Percentiles rank a stretch among this genome's conserved stretches.
phyloP scores from a whole-genome alignment of 2,888 invertebrate genomes.

The Tineola bisselliella region DNA sequence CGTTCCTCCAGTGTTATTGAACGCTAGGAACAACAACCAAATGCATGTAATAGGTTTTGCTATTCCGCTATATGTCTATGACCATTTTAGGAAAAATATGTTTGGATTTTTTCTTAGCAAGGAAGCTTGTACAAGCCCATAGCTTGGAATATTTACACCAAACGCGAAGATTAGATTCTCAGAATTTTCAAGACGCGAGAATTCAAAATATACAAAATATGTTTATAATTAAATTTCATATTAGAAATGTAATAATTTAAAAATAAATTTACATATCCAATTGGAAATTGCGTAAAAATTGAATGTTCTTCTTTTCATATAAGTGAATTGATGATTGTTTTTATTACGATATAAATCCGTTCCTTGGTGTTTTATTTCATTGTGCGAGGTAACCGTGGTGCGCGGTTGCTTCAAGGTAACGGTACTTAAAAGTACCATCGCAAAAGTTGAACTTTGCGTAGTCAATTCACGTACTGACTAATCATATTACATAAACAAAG shows the following conservation, averaged over 20 bases:
- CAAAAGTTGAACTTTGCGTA: not conserved
- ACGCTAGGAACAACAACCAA: conserved; percentile 41
- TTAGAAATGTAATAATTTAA: too few species aligned
- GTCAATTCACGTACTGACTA: not conserved
- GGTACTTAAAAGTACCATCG: not conserved
- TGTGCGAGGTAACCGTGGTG: not conserved
- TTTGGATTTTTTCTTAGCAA: too few species aligned
- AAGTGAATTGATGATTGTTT: not conserved
- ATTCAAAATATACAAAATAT: too few species aligned
- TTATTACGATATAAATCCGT: not conserved
- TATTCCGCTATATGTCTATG: not conserved
- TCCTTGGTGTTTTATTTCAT: not conserved
- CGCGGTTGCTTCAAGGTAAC: not conserved
- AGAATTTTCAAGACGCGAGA: too few species aligned
- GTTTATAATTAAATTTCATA: too few species aligned
- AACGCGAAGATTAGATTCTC: too few species aligned
- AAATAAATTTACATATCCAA: too few species aligned
- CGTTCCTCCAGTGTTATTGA: conserved; percentile 51
- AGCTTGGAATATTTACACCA: too few species aligned
- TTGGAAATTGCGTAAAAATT: too few species aligned
- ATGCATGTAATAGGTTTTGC: not conserved
- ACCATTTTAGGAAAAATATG: not conserved
- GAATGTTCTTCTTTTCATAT: too few species aligned
- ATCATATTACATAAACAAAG: not conserved
- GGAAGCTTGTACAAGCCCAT: too few species aligned